phyloP scores from a whole-genome alignment of 2,888 invertebrate genomes.

The Rhyacophila evoluta region DNA sequence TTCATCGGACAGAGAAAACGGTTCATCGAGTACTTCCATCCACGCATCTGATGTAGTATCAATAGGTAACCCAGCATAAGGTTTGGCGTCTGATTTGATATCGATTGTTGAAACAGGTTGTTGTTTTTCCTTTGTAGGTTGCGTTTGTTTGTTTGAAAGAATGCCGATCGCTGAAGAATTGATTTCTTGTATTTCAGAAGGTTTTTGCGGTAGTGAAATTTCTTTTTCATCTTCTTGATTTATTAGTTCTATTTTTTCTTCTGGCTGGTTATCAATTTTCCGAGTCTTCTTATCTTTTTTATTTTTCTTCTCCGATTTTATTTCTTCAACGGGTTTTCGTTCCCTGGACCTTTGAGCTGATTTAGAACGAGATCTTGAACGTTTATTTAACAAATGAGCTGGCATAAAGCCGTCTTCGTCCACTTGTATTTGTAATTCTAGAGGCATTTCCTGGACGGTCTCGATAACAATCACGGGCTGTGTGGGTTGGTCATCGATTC shows the following conservation, averaged over 20 bases:
- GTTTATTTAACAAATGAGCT: conserved; percentile 62
- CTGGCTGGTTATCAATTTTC: neutral
- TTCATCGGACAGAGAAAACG: conserved; percentile 60
- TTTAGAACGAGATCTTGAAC: conserved; percentile 70
- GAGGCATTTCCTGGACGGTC: conserved; percentile 55
- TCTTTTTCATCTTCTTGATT: neutral
- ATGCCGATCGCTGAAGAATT: no score
- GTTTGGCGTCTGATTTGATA: neutral
- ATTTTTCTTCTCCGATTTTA: neutral
- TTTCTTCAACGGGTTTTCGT: neutral
- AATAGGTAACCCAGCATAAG: conserved; percentile 58
- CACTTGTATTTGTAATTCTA: conserved; percentile 31
- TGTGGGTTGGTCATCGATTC: conserved; percentile 40
- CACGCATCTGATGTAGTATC: conserved; percentile 55
- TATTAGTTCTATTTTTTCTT: neutral
- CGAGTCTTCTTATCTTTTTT: neutral
- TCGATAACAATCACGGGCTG: conserved; percentile 45
- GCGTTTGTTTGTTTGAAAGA: no score
- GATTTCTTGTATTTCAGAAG: neutral
- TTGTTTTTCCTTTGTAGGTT: no score
- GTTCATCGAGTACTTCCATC: conserved; percentile 59
- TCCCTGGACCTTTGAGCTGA: conserved; percentile 57
- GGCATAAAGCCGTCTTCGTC: conserved; percentile 66
- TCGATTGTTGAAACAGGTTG: no score
- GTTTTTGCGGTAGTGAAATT: neutral